Percentiles rank a stretch among this genome's conserved stretches.
phyloP scores from a whole-genome alignment of 2,888 invertebrate species.

The Frankliniella fusca region DNA sequence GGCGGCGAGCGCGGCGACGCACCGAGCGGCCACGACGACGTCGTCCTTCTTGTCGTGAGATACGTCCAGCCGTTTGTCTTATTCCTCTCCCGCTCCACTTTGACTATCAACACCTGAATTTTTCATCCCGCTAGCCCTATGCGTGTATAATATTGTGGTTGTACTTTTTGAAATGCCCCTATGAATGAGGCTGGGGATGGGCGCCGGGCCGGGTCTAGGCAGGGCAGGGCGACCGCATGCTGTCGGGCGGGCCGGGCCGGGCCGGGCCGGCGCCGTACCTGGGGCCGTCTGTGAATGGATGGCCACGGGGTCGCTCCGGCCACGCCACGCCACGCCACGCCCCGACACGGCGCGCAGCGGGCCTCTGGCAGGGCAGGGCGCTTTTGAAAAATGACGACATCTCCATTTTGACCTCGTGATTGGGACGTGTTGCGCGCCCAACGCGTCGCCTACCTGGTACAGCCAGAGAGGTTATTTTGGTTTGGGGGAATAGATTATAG shows the following conservation, averaged over 20 bases:
- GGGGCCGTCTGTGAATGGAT: not conserved
- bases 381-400: slow-evolving; percentile 5
- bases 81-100: too few relatives aligned
- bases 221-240: not conserved
- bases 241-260: not conserved
- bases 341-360: not conserved
- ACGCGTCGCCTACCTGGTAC: too few relatives aligned
- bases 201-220: too few relatives aligned
- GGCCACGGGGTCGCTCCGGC: not conserved
- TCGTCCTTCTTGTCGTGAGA: too few relatives aligned
- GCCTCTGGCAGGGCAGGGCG: not conserved
- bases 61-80: too few relatives aligned
- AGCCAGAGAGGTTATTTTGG: not conserved
- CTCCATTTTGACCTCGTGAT: not conserved
- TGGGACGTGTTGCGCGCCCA: not conserved
- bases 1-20: too few relatives aligned
- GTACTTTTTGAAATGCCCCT: not conserved
- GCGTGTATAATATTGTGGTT: not conserved
- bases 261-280: not conserved
- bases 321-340: not conserved
- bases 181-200: not conserved
- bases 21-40: too few relatives aligned
- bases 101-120: too few relatives aligned
- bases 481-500: too few relatives aligned
- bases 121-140: too few relatives aligned